These are phyloP conservation scores for Moxostoma hubbsi DNA, from an alignment of 2,797 vertebrate genomes.

Conservation along the genomic window DNA sequence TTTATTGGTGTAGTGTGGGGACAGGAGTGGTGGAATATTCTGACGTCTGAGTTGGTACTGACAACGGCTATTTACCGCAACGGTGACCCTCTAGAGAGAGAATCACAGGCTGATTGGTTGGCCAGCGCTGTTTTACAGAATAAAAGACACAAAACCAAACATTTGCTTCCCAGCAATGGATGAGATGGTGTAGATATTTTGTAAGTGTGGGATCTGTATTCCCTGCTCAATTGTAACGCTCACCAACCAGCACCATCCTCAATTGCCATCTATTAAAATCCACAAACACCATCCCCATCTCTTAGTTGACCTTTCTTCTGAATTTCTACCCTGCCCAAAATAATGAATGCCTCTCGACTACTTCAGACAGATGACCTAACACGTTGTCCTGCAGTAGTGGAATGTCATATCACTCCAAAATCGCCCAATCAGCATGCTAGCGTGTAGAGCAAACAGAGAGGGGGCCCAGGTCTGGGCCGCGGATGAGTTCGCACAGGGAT, in stretches of 20 bases:
- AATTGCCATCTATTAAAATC: slow-evolving; percentile 63
- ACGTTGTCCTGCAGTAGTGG: slow-evolving; percentile 72
- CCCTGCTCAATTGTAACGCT: slow-evolving; percentile 79
- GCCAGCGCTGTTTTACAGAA: slow-evolving; percentile 72
- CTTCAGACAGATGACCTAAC: slow-evolving; percentile 74
- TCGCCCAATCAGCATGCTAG: slow-evolving; percentile 84
- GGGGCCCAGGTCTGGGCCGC: slow-evolving; percentile 56
- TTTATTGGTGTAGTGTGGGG: slow-evolving; percentile 64
- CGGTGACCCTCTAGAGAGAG: slow-evolving; percentile 59
- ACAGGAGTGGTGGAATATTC: slow-evolving; percentile 4
- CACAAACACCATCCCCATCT: slow-evolving; percentile 67
- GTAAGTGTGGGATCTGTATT: slow-evolving; percentile 83
- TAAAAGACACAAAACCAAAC: slow-evolving; percentile 83
- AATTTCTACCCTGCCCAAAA: slow-evolving; percentile 67
- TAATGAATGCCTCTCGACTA: slow-evolving; percentile 82
- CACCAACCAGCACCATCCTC: slow-evolving; percentile 63
- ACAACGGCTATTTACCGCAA: not conserved
- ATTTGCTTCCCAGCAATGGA: slow-evolving; percentile 79
- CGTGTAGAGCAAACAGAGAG: slow-evolving; percentile 81
- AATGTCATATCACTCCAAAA: slow-evolving; percentile 79
- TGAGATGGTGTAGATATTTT: slow-evolving; percentile 80
- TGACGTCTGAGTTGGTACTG: not conserved
- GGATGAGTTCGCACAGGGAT: slow-evolving; percentile 47
- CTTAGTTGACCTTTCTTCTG: slow-evolving; percentile 81
- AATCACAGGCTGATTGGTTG: slow-evolving; percentile 69